Conservation (phyloP, 2,797 vertebrate species). For the Galagoides demidoff region DNA sequence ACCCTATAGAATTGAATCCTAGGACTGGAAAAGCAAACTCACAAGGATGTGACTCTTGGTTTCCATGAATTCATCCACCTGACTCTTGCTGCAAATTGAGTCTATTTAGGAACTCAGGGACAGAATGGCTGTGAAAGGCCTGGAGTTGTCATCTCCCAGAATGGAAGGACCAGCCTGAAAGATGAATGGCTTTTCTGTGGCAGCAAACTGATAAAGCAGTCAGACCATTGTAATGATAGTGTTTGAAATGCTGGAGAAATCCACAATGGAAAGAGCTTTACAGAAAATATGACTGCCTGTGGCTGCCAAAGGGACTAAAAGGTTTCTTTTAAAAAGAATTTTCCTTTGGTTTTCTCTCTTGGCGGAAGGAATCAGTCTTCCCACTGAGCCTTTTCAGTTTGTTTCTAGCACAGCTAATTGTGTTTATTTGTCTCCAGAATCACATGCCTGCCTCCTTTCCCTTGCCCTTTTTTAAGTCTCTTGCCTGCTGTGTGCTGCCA, state of each 20-base stretch:
- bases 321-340: constrained; percentile 57
- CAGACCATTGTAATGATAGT: neutral
- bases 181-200: constrained; percentile 20
- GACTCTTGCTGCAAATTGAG: neutral
- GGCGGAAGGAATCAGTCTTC: constrained; percentile 42
- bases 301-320: constrained; percentile 50
- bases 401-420: constrained; percentile 68
- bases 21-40: neutral
- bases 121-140: neutral
- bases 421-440: constrained; percentile 69
- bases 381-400: constrained; percentile 69
- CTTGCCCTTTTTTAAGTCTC: constrained; percentile 63
- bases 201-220: constrained; percentile 15
- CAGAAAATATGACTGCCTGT: neutral
- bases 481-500: constrained; percentile 66
- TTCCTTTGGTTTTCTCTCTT: constrained; percentile 63
- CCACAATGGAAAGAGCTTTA: constrained; percentile 21
- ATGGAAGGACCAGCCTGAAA: constrained; percentile 45
- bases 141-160: neutral
- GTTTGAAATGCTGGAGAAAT: constrained; percentile 53
- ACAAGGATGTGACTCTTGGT: neutral
- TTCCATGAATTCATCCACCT: neutral
- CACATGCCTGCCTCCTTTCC: constrained; percentile 53
- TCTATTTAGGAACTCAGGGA: neutral
- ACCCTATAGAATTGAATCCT: neutral